These are phyloP conservation scores for Chymomyza caudatula DNA, from an alignment of 2,888 invertebrate species.

Conservation along the genomic window DNA sequence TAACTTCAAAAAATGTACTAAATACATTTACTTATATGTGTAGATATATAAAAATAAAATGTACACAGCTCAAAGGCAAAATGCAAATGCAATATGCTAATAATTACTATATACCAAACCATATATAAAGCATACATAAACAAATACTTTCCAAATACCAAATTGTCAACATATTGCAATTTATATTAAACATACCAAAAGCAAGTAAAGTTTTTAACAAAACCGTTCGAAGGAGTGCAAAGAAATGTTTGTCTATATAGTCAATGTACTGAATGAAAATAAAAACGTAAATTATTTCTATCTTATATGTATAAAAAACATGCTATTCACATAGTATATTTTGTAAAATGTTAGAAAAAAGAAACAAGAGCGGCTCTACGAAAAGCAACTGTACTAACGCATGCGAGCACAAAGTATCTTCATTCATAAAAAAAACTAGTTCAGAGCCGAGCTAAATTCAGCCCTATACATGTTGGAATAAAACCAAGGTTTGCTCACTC, in stretches of 20 bases:
- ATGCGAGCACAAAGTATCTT: slow-evolving; percentile 26
- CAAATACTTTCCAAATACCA: not conserved
- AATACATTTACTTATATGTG: not conserved
- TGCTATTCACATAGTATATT: slow-evolving; percentile 24
- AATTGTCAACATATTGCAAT: no score
- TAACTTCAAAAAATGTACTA: not conserved
- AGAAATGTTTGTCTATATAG: slow-evolving; percentile 2
- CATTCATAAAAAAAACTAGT: slow-evolving; percentile 1
- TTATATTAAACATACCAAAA: not conserved
- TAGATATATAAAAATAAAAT: not conserved
- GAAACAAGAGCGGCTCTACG: no score
- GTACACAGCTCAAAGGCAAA: not conserved
- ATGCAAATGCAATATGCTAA: not conserved
- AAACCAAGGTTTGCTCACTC: no score
- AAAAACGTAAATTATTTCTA: not conserved
- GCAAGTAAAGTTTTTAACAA: not conserved
- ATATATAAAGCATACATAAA: no score
- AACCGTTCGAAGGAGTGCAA: not conserved
- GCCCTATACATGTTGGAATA: no score
- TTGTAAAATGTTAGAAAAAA: slow-evolving; percentile 28
- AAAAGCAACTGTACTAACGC: no score
- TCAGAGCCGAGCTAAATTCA: not conserved
- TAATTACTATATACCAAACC: not conserved
- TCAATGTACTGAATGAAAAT: slow-evolving; percentile 8
- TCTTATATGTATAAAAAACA: slow-evolving; percentile 2